A percentile compares a stretch with the other conserved stretches of the same genome.
phyloP scores from a whole-genome alignment of 1,140 invertebrate genomes.

The Macrotrachela quadricornifera region DNA sequence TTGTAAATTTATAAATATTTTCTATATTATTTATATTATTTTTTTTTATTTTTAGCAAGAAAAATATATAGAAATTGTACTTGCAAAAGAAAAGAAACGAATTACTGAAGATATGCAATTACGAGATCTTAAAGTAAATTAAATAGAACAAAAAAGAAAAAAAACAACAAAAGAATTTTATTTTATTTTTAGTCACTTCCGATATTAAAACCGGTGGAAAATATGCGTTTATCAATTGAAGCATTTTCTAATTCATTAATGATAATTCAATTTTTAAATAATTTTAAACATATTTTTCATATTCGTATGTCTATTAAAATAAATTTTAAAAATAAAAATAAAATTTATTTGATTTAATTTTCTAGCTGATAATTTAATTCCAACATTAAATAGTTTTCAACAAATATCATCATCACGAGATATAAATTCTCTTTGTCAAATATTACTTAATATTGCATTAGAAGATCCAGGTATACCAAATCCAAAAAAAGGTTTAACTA shows the following conservation, averaged over 20 bases:
- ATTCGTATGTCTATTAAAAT: constrained; percentile 43
- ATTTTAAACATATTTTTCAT: constrained; percentile 74
- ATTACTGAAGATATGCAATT: no score
- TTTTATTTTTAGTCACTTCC: constrained; percentile 41
- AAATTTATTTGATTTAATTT: not conserved
- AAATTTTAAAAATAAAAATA: no score
- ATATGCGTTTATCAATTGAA: constrained; percentile 54
- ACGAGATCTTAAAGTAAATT: no score
- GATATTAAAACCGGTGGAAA: constrained; percentile 50
- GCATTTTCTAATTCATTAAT: constrained; percentile 73
- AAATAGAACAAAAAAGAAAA: no score
- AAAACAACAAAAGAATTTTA: not conserved
- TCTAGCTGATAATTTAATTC: no score
- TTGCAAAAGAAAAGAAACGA: no score
- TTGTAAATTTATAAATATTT: no score
- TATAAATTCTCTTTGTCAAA: not conserved
- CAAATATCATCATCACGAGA: not conserved
- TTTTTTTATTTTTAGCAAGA: no score
- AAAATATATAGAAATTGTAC: no score
- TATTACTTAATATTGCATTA: not conserved
- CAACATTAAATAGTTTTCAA: no score
- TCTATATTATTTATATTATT: no score
- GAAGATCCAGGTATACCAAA: not conserved
- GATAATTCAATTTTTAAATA: constrained; percentile 81
- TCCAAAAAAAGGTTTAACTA: not conserved